These are phyloP conservation scores for Aradus depressus DNA, from an alignment of 2,888 invertebrate genomes.

Conservation along the genomic window DNA sequence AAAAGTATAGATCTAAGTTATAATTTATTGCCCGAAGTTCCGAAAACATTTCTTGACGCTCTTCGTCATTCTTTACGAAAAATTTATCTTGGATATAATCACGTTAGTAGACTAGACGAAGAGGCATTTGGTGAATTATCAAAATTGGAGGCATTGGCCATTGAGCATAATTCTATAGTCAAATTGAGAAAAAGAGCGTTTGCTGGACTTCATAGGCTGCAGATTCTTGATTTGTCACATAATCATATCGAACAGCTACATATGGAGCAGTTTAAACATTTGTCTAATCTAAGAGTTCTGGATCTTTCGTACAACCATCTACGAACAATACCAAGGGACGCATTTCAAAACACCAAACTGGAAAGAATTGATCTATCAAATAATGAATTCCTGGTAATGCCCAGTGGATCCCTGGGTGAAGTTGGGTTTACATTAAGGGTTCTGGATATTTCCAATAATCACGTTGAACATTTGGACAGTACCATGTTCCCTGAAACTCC, in stretches of 20 bases:
- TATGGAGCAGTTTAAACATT: slow-evolving; percentile 66
- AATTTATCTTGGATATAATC: slow-evolving; percentile 62
- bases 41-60: slow-evolving; percentile 51
- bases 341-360: slow-evolving; percentile 65
- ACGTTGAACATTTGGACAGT: slow-evolving; percentile 74
- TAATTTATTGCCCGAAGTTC: slow-evolving; percentile 53
- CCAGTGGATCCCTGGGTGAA: slow-evolving; percentile 63
- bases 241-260: slow-evolving; percentile 67
- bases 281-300: slow-evolving; percentile 59
- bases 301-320: slow-evolving; percentile 61
- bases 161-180: slow-evolving; percentile 62
- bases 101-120: slow-evolving; percentile 54
- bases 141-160: slow-evolving; percentile 58
- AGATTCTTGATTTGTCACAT: slow-evolving; percentile 65
- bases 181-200: slow-evolving; percentile 64
- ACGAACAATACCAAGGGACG: slow-evolving; percentile 61
- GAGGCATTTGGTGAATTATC: slow-evolving; percentile 62
- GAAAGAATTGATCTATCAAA: slow-evolving; percentile 69
- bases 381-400: slow-evolving; percentile 66
- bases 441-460: slow-evolving; percentile 67
- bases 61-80: slow-evolving; percentile 53
- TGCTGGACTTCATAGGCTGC: slow-evolving; percentile 58
- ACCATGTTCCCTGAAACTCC: slow-evolving; percentile 77
- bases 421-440: slow-evolving; percentile 67
- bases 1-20: slow-evolving; percentile 59